Evolutionary conservation across 2,113 vertebrate genomes (phyloP), one percentile per base, ranked within the genome.

Genomic region (Pachycephala philippinensis): DNA sequence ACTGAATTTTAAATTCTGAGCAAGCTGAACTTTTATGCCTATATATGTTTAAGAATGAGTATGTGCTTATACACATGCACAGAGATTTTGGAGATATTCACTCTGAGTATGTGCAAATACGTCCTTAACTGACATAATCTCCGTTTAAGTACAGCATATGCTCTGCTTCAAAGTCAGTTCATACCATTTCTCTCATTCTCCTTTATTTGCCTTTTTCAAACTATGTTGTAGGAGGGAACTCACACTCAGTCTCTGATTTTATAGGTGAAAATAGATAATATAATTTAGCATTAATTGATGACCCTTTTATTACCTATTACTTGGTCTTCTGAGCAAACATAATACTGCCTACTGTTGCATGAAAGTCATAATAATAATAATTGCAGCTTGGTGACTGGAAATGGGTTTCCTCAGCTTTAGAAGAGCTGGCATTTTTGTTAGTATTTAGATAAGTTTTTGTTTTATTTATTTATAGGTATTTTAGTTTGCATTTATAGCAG

Each of bases 341-440:
- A 87, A 79, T 70, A 40, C 80, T 94, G 76, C 40, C 78, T 78
- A n/a, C 57, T 92, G 44, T 86, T 82, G 56, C 49, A n/a, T 68
- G 40, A 93, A 86, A 75, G 17, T 66, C 50, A 1, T 59, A 72
- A 49, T 45, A 72, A 49, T 45, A 89, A 85, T 87, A 70, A 93
- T 94, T 95, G 52, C 66, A 93, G 21, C 68, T 75, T 79, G 78
- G 63, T 91, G 80, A n/a, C 57, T 92, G 74, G 89, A 95, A 95
- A 85, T 8, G 3, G 24, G 33, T 63, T 93, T 92, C 66, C 57
- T 84, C 76, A 74, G 74, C 84, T 93, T 90, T 78, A 82, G 71
- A 70, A 85, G 66, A 95, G 54, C 8, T 35, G 44, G 39, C 44
- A 70, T 85, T 96, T 95, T 45, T 59, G 13, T 71, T 70, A 42